A percentile compares a stretch with the other conserved stretches of the same genome.
These are phyloP conservation scores for Rhorus exstirpatorius DNA, from an alignment of 2,888 invertebrate genomes.

Conservation along the genomic window DNA sequence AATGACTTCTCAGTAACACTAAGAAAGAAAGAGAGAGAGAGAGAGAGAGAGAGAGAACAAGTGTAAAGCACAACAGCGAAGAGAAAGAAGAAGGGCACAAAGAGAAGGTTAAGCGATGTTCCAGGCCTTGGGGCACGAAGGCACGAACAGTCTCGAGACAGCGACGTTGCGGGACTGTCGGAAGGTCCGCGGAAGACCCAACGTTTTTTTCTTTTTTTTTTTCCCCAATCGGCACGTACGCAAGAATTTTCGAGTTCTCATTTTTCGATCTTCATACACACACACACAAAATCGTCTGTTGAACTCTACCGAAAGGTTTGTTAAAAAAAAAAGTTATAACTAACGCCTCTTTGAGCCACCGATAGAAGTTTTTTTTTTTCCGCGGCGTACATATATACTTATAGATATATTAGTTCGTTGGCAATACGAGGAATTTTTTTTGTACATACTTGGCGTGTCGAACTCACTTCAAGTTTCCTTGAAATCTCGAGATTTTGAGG, in stretches of 20 bases:
- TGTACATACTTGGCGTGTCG: slow-evolving; percentile 1
- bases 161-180: slow-evolving; percentile 56
- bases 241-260: slow-evolving; percentile 40
- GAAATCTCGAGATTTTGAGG: neutral
- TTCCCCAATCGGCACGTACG: slow-evolving; percentile 29
- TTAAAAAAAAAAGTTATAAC: too few species aligned
- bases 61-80: slow-evolving; percentile 37
- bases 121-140: slow-evolving; percentile 40
- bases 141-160: slow-evolving; percentile 40
- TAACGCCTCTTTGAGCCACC: too few species aligned
- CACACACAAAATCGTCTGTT: neutral
- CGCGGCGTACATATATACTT: neutral
- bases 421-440: neutral
- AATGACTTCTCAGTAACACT: too few species aligned
- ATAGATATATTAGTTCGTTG: neutral
- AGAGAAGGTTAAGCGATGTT: slow-evolving; percentile 60
- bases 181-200: slow-evolving; percentile 36
- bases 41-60: slow-evolving; percentile 41
- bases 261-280: neutral
- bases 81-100: slow-evolving; percentile 52
- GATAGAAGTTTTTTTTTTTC: slow-evolving; percentile 19
- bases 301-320: slow-evolving; percentile 46
- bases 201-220: slow-evolving; percentile 48
- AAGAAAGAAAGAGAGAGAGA: too few species aligned
- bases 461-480: slow-evolving; percentile 14